phyloP scores from a whole-genome alignment of 2,888 invertebrate species.

The Drosophila pullipes region DNA sequence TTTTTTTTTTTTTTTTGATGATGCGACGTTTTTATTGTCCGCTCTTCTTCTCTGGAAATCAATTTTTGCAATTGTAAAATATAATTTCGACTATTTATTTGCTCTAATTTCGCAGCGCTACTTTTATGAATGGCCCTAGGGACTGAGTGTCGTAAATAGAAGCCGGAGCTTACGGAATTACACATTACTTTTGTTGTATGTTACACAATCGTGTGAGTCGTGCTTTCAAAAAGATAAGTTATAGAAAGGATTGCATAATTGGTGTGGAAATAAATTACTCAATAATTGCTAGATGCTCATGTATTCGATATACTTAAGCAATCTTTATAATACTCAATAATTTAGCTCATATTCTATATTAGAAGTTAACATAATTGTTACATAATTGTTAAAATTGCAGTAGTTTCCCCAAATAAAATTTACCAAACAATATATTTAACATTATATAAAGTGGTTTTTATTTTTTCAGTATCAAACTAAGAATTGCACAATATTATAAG shows the following conservation, averaged over 20 bases:
- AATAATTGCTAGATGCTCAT: slow-evolving; percentile 7
- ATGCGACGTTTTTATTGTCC: slow-evolving; percentile 52
- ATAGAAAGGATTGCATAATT: slow-evolving; percentile 23
- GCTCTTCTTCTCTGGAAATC: slow-evolving; percentile 44
- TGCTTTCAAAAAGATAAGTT: slow-evolving; percentile 23
- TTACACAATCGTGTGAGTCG: slow-evolving; percentile 52
- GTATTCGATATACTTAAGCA: not conserved
- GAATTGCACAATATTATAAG: slow-evolving; percentile 8
- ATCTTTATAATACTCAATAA: not conserved
- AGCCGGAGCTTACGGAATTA: slow-evolving; percentile 48
- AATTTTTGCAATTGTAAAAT: slow-evolving; percentile 60
- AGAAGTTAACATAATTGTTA: not conserved
- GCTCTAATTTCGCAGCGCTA: slow-evolving; percentile 67
- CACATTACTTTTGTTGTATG: slow-evolving; percentile 24
- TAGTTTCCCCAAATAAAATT: not conserved
- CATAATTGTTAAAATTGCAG: not conserved
- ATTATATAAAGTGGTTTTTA: not conserved
- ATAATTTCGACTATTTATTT: slow-evolving; percentile 63
- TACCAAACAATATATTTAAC: not conserved
- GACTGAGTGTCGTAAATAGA: slow-evolving; percentile 32
- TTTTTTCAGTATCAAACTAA: not conserved
- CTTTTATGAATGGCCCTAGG: slow-evolving; percentile 37
- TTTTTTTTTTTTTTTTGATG: slow-evolving; percentile 24
- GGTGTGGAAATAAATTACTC: slow-evolving; percentile 5
- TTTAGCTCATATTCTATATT: not conserved